Percentiles rank a stretch among this genome's conserved stretches.
phyloP scores from a whole-genome alignment of 2,888 invertebrate genomes.

The Cloeon dipterum region DNA sequence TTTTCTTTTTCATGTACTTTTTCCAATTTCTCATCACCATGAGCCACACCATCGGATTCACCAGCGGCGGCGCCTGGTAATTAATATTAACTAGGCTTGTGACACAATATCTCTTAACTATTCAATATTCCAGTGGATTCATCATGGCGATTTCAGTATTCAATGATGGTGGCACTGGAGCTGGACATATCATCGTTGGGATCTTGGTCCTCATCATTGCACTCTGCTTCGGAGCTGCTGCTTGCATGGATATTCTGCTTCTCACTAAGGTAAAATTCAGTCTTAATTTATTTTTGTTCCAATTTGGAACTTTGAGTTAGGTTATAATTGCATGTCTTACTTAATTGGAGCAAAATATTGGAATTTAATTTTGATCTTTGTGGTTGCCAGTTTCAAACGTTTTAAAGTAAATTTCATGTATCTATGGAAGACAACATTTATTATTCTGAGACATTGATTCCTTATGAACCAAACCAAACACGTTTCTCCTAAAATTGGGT shows the following conservation, averaged over 20 bases:
- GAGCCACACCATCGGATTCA: constrained; percentile 73
- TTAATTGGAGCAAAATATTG: too few relatives aligned
- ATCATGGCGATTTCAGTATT: constrained; percentile 45
- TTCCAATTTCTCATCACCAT: constrained; percentile 79
- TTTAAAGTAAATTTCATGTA: too few relatives aligned
- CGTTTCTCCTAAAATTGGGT: too few relatives aligned
- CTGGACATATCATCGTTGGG: constrained; percentile 50
- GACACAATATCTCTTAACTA: background rate
- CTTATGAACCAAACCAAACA: too few relatives aligned
- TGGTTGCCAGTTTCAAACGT: too few relatives aligned
- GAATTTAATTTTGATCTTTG: too few relatives aligned
- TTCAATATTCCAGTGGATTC: constrained; percentile 38
- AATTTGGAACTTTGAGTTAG: too few relatives aligned
- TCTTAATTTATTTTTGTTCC: background rate
- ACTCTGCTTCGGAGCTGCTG: constrained; percentile 49
- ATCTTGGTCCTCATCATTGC: constrained; percentile 58
- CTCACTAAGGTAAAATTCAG: constrained; percentile 51
- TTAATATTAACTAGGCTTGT: too few relatives aligned
- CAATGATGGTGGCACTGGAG: constrained; percentile 24
- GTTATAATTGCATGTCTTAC: too few relatives aligned
- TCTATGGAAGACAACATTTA: too few relatives aligned
- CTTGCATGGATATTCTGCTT: constrained; percentile 54
- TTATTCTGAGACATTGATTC: too few relatives aligned
- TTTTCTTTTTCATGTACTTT: constrained; percentile 97
- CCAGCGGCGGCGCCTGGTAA: constrained; percentile 69